Evolutionary conservation across 2,113 vertebrate species (phyloP).

Genomic region (Pelecanoides urinatrix): DNA sequence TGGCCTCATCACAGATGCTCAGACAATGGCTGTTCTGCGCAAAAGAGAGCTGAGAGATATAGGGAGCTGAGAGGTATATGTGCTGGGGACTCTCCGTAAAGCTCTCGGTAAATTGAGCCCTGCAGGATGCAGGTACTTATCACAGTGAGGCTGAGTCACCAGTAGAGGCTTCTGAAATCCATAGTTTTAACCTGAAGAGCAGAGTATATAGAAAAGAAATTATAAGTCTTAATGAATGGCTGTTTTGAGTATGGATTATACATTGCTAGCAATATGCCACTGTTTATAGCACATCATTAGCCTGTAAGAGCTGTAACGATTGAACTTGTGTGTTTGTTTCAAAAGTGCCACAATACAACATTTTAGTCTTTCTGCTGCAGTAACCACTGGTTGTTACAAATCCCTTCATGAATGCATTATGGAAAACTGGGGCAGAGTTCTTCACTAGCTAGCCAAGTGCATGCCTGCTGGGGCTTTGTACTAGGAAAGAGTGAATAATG

Average conservation of each 20-base stretch:
- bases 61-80: neutral
- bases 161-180: neutral
- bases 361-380: conserved; percentile 56
- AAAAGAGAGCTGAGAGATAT: neutral
- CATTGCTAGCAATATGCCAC: conserved; percentile 44
- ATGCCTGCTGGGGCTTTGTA: conserved; percentile 72
- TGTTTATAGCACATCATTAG: conserved; percentile 63
- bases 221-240: neutral
- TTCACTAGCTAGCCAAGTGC: conserved; percentile 67
- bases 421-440: conserved; percentile 74
- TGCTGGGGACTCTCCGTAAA: neutral
- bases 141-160: neutral
- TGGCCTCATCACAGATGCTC: neutral
- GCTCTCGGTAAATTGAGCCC: neutral
- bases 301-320: conserved; percentile 34
- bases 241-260: conserved; percentile 57
- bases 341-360: conserved; percentile 51
- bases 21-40: neutral
- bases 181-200: neutral
- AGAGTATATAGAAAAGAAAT: neutral
- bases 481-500: conserved; percentile 48
- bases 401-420: conserved; percentile 73
- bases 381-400: conserved; percentile 71
- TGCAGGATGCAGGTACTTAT: neutral
- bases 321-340: conserved; percentile 70